These are phyloP conservation scores for Smutsia gigantea DNA, from an alignment of 2,797 vertebrate species.

Conservation along the genomic window DNA sequence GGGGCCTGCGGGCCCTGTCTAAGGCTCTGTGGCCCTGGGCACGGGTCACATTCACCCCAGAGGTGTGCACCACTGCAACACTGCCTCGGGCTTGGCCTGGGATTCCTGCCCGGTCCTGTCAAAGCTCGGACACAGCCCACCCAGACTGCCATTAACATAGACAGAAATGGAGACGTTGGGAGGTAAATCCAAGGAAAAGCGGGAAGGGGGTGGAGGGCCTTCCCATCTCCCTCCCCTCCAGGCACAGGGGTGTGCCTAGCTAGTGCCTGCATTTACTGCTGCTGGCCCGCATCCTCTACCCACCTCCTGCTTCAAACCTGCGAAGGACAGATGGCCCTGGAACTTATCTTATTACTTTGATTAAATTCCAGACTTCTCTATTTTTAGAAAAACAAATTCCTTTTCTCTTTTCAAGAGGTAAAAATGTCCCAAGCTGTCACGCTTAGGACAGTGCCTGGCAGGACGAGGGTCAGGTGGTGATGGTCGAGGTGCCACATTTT, in stretches of 20 bases:
- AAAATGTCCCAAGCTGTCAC: neutral
- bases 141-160: neutral
- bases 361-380: slow-evolving; percentile 73
- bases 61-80: neutral
- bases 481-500: neutral
- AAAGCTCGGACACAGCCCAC: neutral
- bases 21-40: neutral
- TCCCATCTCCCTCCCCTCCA: neutral
- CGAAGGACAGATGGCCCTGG: slow-evolving; percentile 25
- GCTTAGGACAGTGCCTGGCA: neutral
- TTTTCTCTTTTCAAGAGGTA: slow-evolving; percentile 58
- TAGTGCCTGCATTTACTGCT: neutral
- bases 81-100: too few species aligned
- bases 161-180: neutral
- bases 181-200: accelerated
- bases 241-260: too few species aligned
- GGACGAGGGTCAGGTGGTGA: neutral
- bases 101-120: neutral
- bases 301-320: neutral
- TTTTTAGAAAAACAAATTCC: slow-evolving; percentile 74
- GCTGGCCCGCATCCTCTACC: neutral
- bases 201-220: neutral
- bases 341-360: slow-evolving; percentile 71
- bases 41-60: neutral
- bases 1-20: neutral